Base-by-base conservation (phyloP, 2,113 vertebrate genomes). In the Pygoscelis adeliae region DNA sequence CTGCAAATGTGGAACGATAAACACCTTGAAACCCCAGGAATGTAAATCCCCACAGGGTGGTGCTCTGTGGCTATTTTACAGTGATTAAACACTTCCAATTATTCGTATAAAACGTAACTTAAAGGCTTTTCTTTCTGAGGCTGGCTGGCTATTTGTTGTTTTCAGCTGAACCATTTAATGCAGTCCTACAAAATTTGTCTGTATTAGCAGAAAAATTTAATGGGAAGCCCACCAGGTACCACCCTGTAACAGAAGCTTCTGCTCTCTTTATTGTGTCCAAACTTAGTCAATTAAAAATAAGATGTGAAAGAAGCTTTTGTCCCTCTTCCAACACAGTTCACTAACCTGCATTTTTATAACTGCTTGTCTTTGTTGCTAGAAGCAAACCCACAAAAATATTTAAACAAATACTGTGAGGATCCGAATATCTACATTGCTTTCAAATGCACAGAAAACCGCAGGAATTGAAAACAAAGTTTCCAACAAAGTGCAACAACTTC, bases 1-100 rank as follows among this genome's bases (percentile, higher is more conserved):
- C 34, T 69, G 61, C 62, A 65, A 27, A 58, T 15, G 38, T 3
- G 3, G 61, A 85, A 27, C 4, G 40, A 52, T 12, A 15, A 83
- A 78, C 13, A 21, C 20, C 21, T 18, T 36, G 18, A 76, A 61
- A 66, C 13, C 26, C 19, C 58, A 26, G 30, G 40, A 27, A 62
- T 42, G 40, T 25, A 42, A 83, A 3, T 80, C 93, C 67, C 92
- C 93, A 94, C 49, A 4, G 77, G 95, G 93, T 95, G 96, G 93
- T 90, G 93, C 96, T 95, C 78, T 80, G 1, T 16, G 74, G 84
- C 70, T 85, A 6, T 29, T 83, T 82, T 52, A 53, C 6, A 7
- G 44, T 18, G 47, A 91, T 36, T 36, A 56, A 84, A 65, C 30
- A 22, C 42, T 73, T n/a, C 17, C 32, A 32, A 32, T 65, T 71